Conservation (phyloP, 2,888 invertebrate genomes). For the Anorthoa munda region DNA sequence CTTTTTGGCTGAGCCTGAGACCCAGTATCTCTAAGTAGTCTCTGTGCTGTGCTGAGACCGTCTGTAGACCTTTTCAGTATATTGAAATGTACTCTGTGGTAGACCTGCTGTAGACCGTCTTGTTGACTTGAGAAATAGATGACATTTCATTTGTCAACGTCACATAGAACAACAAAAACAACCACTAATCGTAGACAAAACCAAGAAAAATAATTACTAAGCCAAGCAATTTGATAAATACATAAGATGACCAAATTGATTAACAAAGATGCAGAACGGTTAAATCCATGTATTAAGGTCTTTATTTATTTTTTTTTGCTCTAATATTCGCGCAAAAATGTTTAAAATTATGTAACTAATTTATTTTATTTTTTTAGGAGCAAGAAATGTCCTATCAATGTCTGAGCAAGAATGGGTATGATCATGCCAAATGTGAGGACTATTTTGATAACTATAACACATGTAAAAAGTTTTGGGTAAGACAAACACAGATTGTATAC, state of each 20-base stretch:
- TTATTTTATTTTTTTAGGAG: conserved; percentile 91
- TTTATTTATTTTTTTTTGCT: neutral
- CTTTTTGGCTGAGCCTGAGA: too few species aligned
- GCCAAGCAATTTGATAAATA: neutral
- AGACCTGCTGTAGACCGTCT: too few species aligned
- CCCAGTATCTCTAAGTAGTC: too few species aligned
- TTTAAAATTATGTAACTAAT: conserved; percentile 65
- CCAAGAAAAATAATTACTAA: conserved; percentile 17
- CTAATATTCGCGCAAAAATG: neutral
- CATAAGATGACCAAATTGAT: conserved; percentile 76
- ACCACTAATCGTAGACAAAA: neutral
- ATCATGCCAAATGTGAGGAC: conserved; percentile 92
- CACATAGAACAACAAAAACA: conserved; percentile 34
- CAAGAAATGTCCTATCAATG: conserved; percentile 94
- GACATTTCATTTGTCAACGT: neutral
- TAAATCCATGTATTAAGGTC: conserved; percentile 87
- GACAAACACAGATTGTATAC: conserved; percentile 22
- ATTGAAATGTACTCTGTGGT: too few species aligned
- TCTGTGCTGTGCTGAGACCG: too few species aligned
- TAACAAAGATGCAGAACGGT: conserved; percentile 81
- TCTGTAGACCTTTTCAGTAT: too few species aligned
- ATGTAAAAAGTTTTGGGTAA: conserved; percentile 96
- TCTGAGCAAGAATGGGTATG: conserved; percentile 92
- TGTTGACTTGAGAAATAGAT: too few species aligned
- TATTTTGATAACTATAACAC: conserved; percentile 95